These are phyloP conservation scores for Orthosia incerta DNA, from an alignment of 2,888 invertebrate genomes.

Conservation along the genomic window DNA sequence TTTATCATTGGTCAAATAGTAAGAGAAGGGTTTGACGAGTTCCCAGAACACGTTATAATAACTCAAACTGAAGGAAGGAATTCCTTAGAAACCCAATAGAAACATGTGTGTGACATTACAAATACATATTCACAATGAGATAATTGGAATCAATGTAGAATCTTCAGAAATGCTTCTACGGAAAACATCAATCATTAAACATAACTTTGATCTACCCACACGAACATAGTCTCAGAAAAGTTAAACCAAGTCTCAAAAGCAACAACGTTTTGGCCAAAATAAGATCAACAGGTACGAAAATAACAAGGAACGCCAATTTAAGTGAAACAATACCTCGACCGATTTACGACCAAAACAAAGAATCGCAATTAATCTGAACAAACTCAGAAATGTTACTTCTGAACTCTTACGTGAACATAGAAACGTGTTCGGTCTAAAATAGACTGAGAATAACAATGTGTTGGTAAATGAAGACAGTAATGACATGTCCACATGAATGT, in stretches of 20 bases:
- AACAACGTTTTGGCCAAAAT: constrained; percentile 15
- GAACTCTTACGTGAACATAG: constrained; percentile 65
- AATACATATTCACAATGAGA: background rate
- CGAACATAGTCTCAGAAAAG: background rate
- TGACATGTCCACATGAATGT: constrained; percentile 79
- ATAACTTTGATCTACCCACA: background rate
- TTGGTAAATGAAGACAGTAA: constrained; percentile 84
- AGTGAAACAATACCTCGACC: constrained; percentile 44
- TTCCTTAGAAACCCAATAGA: constrained; percentile 31
- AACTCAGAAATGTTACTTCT: constrained; percentile 56
- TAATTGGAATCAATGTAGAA: background rate
- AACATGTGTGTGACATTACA: constrained; percentile 37
- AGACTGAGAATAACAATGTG: constrained; percentile 81
- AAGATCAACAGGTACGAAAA: constrained; percentile 34
- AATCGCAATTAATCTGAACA: constrained; percentile 68
- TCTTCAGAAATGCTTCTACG: background rate
- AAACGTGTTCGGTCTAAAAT: constrained; percentile 77
- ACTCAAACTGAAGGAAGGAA: constrained; percentile 29
- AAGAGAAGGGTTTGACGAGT: constrained; percentile 63
- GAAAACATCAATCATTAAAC: constrained; percentile 13
- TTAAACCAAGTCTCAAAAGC: background rate
- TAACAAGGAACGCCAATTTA: constrained; percentile 30
- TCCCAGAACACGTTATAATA: constrained; percentile 56
- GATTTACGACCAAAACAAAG: constrained; percentile 66
- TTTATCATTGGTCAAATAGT: constrained; percentile 76